phyloP scores from a whole-genome alignment of 2,888 invertebrate species.

The Crematogaster levior region DNA sequence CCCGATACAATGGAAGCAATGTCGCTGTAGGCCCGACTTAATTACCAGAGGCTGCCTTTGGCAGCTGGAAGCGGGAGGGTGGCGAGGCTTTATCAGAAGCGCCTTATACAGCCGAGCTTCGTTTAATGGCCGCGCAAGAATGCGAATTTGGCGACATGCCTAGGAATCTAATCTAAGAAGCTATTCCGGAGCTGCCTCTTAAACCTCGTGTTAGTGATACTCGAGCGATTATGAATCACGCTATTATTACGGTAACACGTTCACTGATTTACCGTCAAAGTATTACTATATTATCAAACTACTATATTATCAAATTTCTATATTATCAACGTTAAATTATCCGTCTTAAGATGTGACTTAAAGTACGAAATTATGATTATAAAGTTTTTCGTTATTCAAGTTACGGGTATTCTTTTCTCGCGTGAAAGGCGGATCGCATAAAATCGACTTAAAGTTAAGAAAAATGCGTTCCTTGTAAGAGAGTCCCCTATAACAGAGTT shows the following conservation, averaged over 20 bases:
- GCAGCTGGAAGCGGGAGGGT: slow-evolving; percentile 58
- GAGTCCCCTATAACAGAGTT: slow-evolving; percentile 5
- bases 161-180: slow-evolving; percentile 45
- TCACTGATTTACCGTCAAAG: slow-evolving; percentile 22
- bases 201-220: slow-evolving; percentile 28
- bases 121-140: slow-evolving; percentile 65
- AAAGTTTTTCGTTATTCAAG: not conserved
- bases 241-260: slow-evolving; percentile 18
- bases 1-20: slow-evolving; percentile 77
- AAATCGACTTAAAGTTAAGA: not conserved
- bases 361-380: not conserved
- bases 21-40: slow-evolving; percentile 78
- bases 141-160: slow-evolving; percentile 60
- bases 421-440: not conserved
- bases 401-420: not conserved
- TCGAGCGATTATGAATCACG: slow-evolving; percentile 48
- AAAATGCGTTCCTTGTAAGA: slow-evolving; percentile 16
- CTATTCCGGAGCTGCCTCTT: slow-evolving; percentile 25
- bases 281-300: not conserved
- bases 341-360: not conserved
- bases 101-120: slow-evolving; percentile 60
- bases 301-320: not conserved
- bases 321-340: not conserved
- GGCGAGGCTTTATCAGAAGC: slow-evolving; percentile 69
- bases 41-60: slow-evolving; percentile 78